These are phyloP conservation scores for Platycheirus albimanus DNA, from an alignment of 2,888 invertebrate genomes.

Conservation along the genomic window DNA sequence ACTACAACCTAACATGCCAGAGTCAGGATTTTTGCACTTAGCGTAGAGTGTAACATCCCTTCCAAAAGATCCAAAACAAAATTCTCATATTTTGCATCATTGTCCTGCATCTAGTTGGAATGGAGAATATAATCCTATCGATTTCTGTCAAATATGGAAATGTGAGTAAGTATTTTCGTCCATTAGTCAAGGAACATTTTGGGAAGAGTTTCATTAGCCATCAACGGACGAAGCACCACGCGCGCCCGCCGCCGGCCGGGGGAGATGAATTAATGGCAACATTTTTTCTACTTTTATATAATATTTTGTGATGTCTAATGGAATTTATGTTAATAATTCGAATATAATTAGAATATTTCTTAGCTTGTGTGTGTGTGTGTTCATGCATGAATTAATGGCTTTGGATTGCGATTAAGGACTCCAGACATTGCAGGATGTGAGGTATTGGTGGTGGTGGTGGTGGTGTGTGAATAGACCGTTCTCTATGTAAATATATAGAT, in stretches of 20 bases:
- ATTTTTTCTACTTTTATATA: slow-evolving; percentile 32
- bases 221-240: no score
- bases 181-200: slow-evolving; percentile 36
- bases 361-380: slow-evolving; percentile 10
- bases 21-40: no score
- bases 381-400: slow-evolving; percentile 58
- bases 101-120: not conserved
- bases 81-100: not conserved
- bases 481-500: slow-evolving; percentile 58
- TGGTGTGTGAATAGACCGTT: slow-evolving; percentile 50
- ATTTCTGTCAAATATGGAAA: slow-evolving; percentile 54
- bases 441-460: not conserved
- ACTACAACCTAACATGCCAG: no score
- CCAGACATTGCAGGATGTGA: not conserved
- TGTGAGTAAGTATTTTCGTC: slow-evolving; percentile 27
- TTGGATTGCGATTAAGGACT: slow-evolving; percentile 54
- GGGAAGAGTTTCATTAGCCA: slow-evolving; percentile 17
- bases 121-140: not conserved
- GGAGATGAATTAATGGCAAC: slow-evolving; percentile 42
- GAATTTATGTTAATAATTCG: slow-evolving; percentile 77
- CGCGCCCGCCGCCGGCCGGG: not conserved
- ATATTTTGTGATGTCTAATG: slow-evolving; percentile 60
- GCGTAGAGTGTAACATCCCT: no score
- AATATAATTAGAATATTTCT: slow-evolving; percentile 75
- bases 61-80: no score